phyloP scores from a whole-genome alignment of 2,888 invertebrate genomes.

The Nymphalis c-album region DNA sequence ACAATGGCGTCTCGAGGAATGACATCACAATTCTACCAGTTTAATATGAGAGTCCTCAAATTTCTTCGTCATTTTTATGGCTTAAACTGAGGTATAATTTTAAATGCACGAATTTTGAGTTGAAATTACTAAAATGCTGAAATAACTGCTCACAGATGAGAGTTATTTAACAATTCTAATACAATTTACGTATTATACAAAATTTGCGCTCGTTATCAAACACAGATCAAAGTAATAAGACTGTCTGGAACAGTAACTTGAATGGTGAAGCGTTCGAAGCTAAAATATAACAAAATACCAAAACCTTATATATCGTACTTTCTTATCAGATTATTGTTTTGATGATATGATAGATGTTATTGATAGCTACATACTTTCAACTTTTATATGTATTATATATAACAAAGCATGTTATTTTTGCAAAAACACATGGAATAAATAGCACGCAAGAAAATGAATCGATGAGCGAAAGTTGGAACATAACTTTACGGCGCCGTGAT shows the following conservation, averaged over 20 bases:
- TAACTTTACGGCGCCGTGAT: constrained; percentile 30
- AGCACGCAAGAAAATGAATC: constrained; percentile 12
- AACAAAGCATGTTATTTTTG: neutral
- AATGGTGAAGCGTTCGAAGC: too few relatives aligned
- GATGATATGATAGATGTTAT: too few relatives aligned
- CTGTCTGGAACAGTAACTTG: too few relatives aligned
- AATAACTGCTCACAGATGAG: neutral
- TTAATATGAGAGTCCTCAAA: constrained; percentile 5
- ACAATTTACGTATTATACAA: too few relatives aligned
- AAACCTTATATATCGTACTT: too few relatives aligned
- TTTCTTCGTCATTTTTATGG: neutral
- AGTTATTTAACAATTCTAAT: neutral
- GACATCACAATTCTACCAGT: constrained; percentile 15
- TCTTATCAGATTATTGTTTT: too few relatives aligned
- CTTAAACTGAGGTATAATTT: neutral
- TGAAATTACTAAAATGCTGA: neutral
- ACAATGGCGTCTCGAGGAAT: constrained; percentile 21
- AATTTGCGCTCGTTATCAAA: too few relatives aligned
- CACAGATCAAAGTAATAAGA: too few relatives aligned
- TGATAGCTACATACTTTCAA: neutral
- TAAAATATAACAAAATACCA: too few relatives aligned
- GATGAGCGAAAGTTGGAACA: constrained; percentile 30
- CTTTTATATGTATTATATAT: neutral
- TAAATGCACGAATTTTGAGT: neutral
- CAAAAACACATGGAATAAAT: constrained; percentile 2